These are phyloP conservation scores for Myotis yumanensis DNA, from an alignment of 2,113 vertebrate genomes.

Conservation along the genomic window DNA sequence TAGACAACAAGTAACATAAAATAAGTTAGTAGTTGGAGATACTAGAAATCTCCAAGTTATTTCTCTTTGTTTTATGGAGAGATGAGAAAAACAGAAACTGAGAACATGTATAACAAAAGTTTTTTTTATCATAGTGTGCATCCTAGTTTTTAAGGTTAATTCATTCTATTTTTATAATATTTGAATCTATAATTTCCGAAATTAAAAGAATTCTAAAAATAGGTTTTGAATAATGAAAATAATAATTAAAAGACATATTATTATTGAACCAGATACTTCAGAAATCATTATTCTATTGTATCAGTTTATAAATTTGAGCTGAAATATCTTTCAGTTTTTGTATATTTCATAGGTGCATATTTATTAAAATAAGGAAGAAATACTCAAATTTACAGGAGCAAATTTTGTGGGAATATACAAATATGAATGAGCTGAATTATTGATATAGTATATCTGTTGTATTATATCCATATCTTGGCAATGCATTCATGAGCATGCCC, in stretches of 20 bases:
- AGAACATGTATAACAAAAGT: not conserved
- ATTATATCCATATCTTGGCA: not conserved
- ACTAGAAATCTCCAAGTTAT: not conserved
- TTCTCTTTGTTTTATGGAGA: not conserved
- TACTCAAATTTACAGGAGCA: conserved; percentile 64
- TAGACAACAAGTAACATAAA: not conserved
- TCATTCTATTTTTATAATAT: not conserved
- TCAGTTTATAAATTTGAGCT: not conserved
- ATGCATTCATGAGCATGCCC: not conserved
- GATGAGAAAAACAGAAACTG: not conserved
- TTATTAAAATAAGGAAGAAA: not conserved
- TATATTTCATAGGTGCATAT: not conserved
- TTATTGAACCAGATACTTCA: conserved; percentile 24
- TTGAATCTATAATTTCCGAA: not conserved
- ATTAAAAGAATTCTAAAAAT: not conserved
- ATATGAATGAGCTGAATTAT: conserved; percentile 41
- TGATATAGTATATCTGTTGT: conserved; percentile 20
- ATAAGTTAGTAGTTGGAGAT: not conserved
- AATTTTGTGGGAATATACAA: conserved; percentile 59
- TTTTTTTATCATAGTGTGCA: not conserved
- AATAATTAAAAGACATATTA: conserved; percentile 14
- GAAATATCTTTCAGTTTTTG: not conserved
- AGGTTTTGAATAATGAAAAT: not conserved
- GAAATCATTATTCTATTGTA: not conserved
- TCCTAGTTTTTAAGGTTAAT: not conserved